Conservation (phyloP, 2,888 invertebrate species). For the Phortica magna region DNA sequence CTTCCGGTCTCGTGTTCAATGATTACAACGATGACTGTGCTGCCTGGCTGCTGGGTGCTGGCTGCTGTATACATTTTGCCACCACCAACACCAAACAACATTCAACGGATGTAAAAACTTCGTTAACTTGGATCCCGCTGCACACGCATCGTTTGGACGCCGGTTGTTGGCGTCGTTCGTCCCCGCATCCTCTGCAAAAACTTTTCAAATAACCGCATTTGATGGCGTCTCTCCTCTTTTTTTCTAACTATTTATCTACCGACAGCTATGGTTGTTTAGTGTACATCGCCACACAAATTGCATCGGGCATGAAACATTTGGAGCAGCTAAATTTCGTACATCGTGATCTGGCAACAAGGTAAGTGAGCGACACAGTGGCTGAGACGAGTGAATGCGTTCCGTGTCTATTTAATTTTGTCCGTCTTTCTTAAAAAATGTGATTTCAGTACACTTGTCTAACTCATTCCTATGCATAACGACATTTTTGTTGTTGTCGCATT, state of each 20-base stretch:
- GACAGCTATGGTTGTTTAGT: slow-evolving; percentile 89
- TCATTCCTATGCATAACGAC: background rate
- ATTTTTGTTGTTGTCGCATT: background rate
- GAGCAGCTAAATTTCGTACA: slow-evolving; percentile 91
- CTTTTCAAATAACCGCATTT: slow-evolving; percentile 63
- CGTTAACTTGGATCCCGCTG: slow-evolving; percentile 67
- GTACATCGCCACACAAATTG: slow-evolving; percentile 92
- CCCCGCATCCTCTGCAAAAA: slow-evolving; percentile 53
- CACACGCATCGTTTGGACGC: slow-evolving; percentile 19
- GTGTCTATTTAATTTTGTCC: background rate
- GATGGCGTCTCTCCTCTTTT: slow-evolving; percentile 43
- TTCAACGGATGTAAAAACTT: slow-evolving; percentile 73
- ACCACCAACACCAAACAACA: slow-evolving; percentile 56
- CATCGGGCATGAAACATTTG: slow-evolving; percentile 94
- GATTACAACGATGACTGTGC: slow-evolving; percentile 60
- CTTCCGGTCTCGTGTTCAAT: slow-evolving; percentile 74
- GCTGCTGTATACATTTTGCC: slow-evolving; percentile 40
- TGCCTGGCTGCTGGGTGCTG: background rate
- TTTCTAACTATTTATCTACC: slow-evolving; percentile 53
- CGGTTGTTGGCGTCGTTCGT: slow-evolving; percentile 40
- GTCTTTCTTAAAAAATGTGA: too few relatives aligned
- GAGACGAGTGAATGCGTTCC: background rate
- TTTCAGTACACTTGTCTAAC: background rate
- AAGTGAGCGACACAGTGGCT: slow-evolving; percentile 67
- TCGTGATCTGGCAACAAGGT: slow-evolving; percentile 90